Base-by-base conservation (phyloP, 2,113 vertebrate species). In the Bothrops jararaca region DNA sequence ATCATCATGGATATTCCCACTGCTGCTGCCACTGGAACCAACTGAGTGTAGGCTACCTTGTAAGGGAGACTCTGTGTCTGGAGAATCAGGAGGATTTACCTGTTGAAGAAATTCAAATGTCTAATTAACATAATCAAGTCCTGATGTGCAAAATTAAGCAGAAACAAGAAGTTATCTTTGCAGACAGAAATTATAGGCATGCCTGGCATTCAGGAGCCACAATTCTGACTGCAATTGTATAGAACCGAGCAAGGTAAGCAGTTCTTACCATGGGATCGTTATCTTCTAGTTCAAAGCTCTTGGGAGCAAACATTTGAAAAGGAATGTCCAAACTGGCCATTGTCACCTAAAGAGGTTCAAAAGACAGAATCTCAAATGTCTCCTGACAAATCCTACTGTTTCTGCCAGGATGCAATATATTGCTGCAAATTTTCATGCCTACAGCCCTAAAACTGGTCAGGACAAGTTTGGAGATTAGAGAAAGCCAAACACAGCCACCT, bases 281-380 rank as follows among this genome's bases (percentile, higher is more conserved):
- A 93, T 99, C 98, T 97, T 99, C 98, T 1, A 98, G 96, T 94
- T 99, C 99, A 96, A 98, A 96, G 91, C 98, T 98, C 97, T 98
- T 98, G 93, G 99, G 98, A 96, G 98, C 99, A 97, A 99, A 99
- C 64, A 98, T 99, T 94, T 99, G 98, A 96, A 99, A 99, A 45
- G 99, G 99, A 97, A 99, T 98, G 96, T 99, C 99, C 97, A 99
- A 97, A 97, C 98, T 98, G 90, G 98, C 98, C 94, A 98, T 98
- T 57, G 98, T 98, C 95, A 99, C 97, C 99, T 99, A 96, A 91
- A 95, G 95, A 96, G 95, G 96, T 90, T 93, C 13, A 93, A 94
- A 89, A 97, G 94, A 94, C 53, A 96, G 56, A 95, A 94, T 74
- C 56, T 96, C 80, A 94, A 52, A 74, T 88, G 93, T 29, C 45